Base-by-base conservation (phyloP, 2,888 invertebrate species). In the Xanthostigma xanthostigma region DNA sequence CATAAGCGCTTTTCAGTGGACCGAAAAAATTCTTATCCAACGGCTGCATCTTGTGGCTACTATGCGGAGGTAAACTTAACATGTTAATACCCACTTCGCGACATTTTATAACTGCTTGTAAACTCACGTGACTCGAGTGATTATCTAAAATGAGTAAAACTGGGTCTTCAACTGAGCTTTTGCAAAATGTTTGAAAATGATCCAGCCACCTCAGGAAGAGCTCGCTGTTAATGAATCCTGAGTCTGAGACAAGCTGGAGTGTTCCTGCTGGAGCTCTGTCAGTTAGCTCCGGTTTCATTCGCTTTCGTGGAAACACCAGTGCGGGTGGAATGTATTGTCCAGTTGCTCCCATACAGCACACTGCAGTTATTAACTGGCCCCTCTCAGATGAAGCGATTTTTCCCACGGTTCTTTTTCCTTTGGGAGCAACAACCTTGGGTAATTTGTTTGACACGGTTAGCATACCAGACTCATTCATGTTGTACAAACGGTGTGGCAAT, bases 141-240 rank as follows among this genome's bases (percentile, higher is more conserved):
- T n/a, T n/a, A n/a, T n/a, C n/a, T n/a, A n/a, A n/a, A n/a, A n/a
- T n/a, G n/a, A n/a, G n/a, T n/a, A n/a, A n/a, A n/a, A n/a, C n/a
- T n/a, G n/a, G n/a, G n/a, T 17, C 17, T 17, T 17, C 17, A 17
- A 17, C 17, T 17, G 17, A 17, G 17, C 17, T 17, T 17, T 17
- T 17, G 17, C 17, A 17, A 17, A 17, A 17, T 17, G 38, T 10
- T 46, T 47, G 46, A 47, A 44, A 50, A 44, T 50, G 48, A 37
- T 44, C 45, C 38, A 48, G 33, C 47, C 27, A 50, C 17, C 17
- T 17, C 17, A 17, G 17, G 41, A 57, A 60, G 13, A 58, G 45
- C 12, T 56, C 51, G 36, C 54, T 45, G 44, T 57, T 59, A 5
- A 61, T 58, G 51, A 56, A 60, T 14, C 59, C 58, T n/a, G 54